Evolutionary conservation across 2,113 vertebrate species (phyloP), one percentile per base, ranked within the genome.

Genomic region (Sula dactylatra): DNA sequence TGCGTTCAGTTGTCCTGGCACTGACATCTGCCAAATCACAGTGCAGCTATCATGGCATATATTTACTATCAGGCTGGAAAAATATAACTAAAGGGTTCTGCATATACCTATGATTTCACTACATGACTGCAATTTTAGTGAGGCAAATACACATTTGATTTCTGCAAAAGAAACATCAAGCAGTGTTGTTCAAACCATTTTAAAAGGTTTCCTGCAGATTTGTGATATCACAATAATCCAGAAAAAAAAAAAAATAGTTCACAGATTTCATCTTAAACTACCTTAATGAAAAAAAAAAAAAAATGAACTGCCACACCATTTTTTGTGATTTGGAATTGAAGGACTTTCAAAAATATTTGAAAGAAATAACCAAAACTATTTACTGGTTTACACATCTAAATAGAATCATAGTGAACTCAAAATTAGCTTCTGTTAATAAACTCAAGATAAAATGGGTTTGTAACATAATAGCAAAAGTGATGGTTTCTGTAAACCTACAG

Each of bases 121-220:
- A 36, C 50, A 40, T 6, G 7, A 49, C 58, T 80, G 49, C 34
- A 72, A 91, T 55, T 73, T 83, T 79, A 88, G 58, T 58, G 67
- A 94, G 88, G 64, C 78, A 94, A 95, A 92, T 62, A 73, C 16
- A 6, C 69, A 87, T 90, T 94, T 92, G 86, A 77, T 95, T 97
- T 97, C 65, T 82, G 55, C 17, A 78, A 92, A 84, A 62, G 67
- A 90, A 97, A 96, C 88, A 79, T 88, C 78, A 88, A 97, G 79
- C 69, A 61, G 78, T 71, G 54, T 38, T 45, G 3, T 94, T 96
- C 89, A 95, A 98, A 93, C 80, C 59, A 82, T 55, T 97, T 97
- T 54, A 66, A 96, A 97, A 94, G 27, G 17, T 88, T 96, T 97
- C 84, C 72, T 83, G 72, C 69, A 91, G 89, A 85, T 93, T n/a